Conservation (phyloP, 1,140 invertebrate species). For the Drosophila trapezifrons region DNA sequence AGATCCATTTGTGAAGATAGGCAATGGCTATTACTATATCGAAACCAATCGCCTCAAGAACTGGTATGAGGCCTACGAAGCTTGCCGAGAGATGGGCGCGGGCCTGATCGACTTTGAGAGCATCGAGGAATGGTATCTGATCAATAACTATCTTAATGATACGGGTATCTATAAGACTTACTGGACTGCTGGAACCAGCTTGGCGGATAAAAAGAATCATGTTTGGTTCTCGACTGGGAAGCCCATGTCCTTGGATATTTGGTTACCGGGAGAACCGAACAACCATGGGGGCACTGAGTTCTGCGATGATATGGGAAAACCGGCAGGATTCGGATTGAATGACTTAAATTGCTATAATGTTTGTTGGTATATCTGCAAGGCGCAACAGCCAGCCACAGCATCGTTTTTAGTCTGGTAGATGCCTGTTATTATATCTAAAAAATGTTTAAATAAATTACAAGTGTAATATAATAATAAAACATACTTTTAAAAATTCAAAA, state of each 20-base stretch:
- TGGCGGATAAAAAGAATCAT: not conserved
- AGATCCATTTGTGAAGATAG: constrained; percentile 14
- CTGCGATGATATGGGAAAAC: not conserved
- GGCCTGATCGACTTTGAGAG: not conserved
- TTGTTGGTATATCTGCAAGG: not conserved
- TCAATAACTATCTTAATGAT: not conserved
- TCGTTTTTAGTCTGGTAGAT: not conserved
- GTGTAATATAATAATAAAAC: too few relatives aligned
- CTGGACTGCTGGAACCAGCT: not conserved
- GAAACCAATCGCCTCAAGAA: not conserved
- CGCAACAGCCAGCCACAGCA: not conserved
- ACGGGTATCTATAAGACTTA: not conserved
- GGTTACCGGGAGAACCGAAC: not conserved
- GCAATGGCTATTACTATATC: constrained; percentile 7
- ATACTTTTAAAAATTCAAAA: not conserved
- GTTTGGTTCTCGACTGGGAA: not conserved
- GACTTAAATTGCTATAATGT: not conserved
- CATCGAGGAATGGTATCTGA: not conserved
- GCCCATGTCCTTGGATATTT: constrained; percentile 1
- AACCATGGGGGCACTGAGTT: not conserved
- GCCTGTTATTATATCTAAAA: not conserved
- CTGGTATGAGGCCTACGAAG: not conserved
- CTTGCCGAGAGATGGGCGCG: constrained; percentile 1
- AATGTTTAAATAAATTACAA: not conserved
- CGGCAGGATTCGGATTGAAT: not conserved